Percentiles rank a stretch among this genome's conserved stretches.
Conservation (phyloP, 2,113 vertebrate species). For the Seriola aureovittata region DNA sequence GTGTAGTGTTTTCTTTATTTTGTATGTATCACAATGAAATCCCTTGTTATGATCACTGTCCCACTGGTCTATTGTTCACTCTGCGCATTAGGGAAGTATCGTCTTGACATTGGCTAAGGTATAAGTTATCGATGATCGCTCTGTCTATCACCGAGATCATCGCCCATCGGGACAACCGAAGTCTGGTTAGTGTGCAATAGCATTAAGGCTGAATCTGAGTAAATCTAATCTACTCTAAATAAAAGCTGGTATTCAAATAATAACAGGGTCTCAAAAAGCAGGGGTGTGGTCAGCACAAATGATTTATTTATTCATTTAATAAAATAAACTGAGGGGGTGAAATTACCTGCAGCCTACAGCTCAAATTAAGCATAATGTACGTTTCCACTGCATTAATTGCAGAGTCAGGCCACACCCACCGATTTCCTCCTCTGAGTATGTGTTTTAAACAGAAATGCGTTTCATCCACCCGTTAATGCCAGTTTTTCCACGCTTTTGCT, state of each 20-base stretch:
- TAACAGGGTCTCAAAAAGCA: not conserved
- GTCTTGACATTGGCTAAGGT: too few species aligned
- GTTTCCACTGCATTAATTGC: not conserved
- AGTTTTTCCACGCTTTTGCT: not conserved
- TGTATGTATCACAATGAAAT: not conserved
- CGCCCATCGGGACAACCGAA: too few species aligned
- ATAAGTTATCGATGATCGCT: too few species aligned
- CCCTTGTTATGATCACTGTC: not conserved
- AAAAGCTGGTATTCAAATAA: not conserved
- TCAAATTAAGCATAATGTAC: not conserved
- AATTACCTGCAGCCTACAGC: not conserved
- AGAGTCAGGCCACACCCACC: not conserved
- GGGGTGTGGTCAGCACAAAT: not conserved
- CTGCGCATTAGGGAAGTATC: not conserved
- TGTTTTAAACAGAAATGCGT: not conserved
- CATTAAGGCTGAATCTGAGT: not conserved
- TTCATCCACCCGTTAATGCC: not conserved
- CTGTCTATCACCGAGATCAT: too few species aligned
- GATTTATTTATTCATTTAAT: slow-evolving; percentile 1
- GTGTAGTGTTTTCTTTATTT: not conserved
- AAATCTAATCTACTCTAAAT: not conserved
- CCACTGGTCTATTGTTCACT: not conserved
- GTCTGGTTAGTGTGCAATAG: not conserved
- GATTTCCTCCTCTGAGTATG: too few species aligned
- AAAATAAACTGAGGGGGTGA: not conserved